Evolutionary conservation across 1,140 invertebrate genomes (phyloP), one percentile per base, ranked within the genome.

Genomic region (Listronotus bonariensis): DNA sequence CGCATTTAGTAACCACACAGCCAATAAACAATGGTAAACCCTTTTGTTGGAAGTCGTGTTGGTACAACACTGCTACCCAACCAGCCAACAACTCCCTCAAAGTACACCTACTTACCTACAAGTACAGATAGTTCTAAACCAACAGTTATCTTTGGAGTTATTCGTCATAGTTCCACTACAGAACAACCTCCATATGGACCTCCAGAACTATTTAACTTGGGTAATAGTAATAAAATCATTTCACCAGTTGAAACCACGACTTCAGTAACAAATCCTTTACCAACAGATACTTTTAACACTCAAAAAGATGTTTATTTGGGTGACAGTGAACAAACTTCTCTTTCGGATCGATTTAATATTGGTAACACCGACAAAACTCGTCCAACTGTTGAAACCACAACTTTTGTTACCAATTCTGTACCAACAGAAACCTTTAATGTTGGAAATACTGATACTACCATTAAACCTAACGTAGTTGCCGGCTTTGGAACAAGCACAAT

Each of bases 1-100:
- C 72, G 10, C 72, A 74, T 54, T 69, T 72, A 55, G 49, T 72
- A 6, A 74, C 69, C 32, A 75, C 72, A 5, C 69, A 68, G 55
- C 56, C 74, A 3, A 72, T 77, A n/a, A 77, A 76, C 51, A 76
- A 72, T 54, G 74, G 75, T 11, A 68, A 71, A 62, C 20, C 71
- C 74, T 2, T 77, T 76, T 55, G 51, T 77, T 6, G 73, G 73
- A 11, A 74, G 69, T 41, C 61, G 63, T 51, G 68, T 74, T 11
- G 72, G 72, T 34, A 67, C 34, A n/a, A 68, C 68, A 38, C 4
- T 59, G 15, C n/a, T 42, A 20, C 62, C 62, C 3, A 65, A 65
- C 31, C 54, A 51, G 40, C n/a, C 45, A 32, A 65, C 62, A 12
- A 66, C 64, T 3, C 48, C 38, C n/a, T 59, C 55, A 6, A 60